Evolutionary conservation across 2,888 invertebrate species (phyloP), one percentile per base, ranked within the genome.

Genomic region (Chrysodeixis includens): DNA sequence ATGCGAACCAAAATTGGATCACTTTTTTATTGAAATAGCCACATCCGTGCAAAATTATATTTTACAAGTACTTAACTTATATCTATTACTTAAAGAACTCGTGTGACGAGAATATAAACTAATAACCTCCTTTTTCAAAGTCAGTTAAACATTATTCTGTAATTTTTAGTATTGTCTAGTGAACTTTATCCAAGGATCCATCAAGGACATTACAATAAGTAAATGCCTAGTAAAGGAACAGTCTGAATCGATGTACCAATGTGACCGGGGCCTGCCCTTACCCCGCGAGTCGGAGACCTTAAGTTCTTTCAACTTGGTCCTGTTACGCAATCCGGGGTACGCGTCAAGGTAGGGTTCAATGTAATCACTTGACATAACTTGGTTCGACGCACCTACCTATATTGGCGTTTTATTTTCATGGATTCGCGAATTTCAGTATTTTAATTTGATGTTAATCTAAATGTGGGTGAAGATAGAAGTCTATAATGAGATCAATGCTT

Each of bases 191-290:
- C 10, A n/a, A 32, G 12, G 10, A 8, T 58, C 16, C 26, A 16
- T 46, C n/a, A 10, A 16, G 18, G 46, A 10, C 18, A 20, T 18
- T 20, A 4, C 8, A 44, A 44, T 7, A 49, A 18, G 18, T 10
- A 64, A 30, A 75, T 46, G 59, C 55, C 40, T 40, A 74, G 56
- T 56, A 55, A 58, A 63, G 63, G 62, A 78, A 51, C 46, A 53
- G 61, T 62, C 65, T 55, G 49, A 78, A 78, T 80, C 83, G 65
- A 71, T 76, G 66, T 56, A 40, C 53, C 83, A 83, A 83, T 83
- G 85, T 86, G 82, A 85, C 85, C 82, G 76, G 59, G 63, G 60
- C 80, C 71, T 73, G 76, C 66, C 73, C 79, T 71, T 75, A 62
- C 69, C 83, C 70, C 81, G 82, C 72, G 58, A 54, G 78, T 83